Base-by-base conservation (phyloP, 2,113 vertebrate species). In the Bombycilla garrulus region DNA sequence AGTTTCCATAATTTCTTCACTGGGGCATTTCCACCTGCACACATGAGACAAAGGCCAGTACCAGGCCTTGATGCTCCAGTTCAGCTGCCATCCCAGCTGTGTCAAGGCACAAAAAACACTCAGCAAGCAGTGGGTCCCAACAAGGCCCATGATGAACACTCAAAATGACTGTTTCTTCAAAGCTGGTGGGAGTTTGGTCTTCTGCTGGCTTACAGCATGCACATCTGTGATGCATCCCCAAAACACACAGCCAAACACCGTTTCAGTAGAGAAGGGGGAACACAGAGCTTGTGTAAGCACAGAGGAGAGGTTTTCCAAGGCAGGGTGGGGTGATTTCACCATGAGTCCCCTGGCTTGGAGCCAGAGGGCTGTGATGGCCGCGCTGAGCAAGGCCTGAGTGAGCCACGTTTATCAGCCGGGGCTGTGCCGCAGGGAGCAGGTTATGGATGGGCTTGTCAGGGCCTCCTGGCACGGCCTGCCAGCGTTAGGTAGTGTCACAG, bases 1-100 rank as follows among this genome's bases (percentile, higher is more conserved):
- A 67, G 36, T 40, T 79, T 66, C 78, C 25, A 2, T 17, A 38
- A 16, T 31, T 60, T 44, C 48, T 51, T 38, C 2, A 0, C 0
- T 40, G 65, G 74, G 45, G 23, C 45, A 67, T 80, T 74, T 71
- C 61, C 66, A 74, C n/a, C 47, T 29, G 40, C 53, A 58, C 47
- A 57, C 40, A 36, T 1, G 9, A 47, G 67, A 54, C 18, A 50
- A 40, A 86, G 69, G 45, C 1, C 15, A 71, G 53, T 5, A 38
- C 7, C 10, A 35, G n/a, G 48, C 36, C 40, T 18, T 2, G 45
- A 19, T 51, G 53, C 61, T 57, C 57, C 53, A 6, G 31, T 8
- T 51, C 4, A 6, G 44, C 51, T 23, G 15, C 38, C 1, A 6
- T 33, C 47, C 42, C 45, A n/a, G 5, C 25, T 4, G 3, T 24